A percentile compares a stretch with the other conserved stretches of the same genome.
Evolutionary conservation across 1,140 invertebrate genomes (phyloP).

Genomic region (Papilio polytes): DNA sequence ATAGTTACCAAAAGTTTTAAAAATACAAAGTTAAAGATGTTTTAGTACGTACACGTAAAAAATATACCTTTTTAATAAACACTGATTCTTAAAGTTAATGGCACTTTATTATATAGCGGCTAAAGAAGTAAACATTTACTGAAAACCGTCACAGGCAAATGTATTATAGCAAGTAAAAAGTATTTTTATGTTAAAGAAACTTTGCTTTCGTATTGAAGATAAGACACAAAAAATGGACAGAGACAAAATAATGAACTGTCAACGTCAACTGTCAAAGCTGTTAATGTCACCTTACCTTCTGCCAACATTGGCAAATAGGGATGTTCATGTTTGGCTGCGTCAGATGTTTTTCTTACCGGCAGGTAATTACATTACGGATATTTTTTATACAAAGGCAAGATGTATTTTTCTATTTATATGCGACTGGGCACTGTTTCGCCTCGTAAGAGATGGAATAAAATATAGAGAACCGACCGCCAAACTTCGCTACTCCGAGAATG

Average conservation of each 20-base stretch:
- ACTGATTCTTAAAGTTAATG: not conserved
- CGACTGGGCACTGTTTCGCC: too few species aligned
- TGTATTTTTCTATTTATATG: too few species aligned
- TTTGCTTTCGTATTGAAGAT: not conserved
- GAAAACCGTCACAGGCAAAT: slow-evolving; percentile 6
- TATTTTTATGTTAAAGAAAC: not conserved
- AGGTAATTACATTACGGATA: too few species aligned
- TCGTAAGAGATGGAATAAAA: too few species aligned
- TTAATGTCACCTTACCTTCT: not conserved
- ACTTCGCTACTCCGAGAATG: too few species aligned
- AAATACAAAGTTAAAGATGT: not conserved
- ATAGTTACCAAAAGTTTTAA: not conserved
- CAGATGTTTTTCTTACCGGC: too few species aligned
- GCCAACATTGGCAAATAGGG: not conserved
- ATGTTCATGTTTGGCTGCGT: too few species aligned
- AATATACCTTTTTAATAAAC: not conserved
- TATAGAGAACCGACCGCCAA: too few species aligned
- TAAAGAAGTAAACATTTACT: not conserved
- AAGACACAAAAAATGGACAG: slow-evolving; percentile 1
- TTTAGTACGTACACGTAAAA: not conserved
- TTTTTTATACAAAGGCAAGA: too few species aligned
- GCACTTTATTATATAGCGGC: slow-evolving; percentile 12
- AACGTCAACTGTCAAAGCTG: not conserved
- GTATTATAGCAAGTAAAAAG: not conserved
- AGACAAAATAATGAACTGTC: not conserved